These are phyloP conservation scores for Zalophus californianus DNA, from an alignment of 2,797 vertebrate species.

Conservation along the genomic window DNA sequence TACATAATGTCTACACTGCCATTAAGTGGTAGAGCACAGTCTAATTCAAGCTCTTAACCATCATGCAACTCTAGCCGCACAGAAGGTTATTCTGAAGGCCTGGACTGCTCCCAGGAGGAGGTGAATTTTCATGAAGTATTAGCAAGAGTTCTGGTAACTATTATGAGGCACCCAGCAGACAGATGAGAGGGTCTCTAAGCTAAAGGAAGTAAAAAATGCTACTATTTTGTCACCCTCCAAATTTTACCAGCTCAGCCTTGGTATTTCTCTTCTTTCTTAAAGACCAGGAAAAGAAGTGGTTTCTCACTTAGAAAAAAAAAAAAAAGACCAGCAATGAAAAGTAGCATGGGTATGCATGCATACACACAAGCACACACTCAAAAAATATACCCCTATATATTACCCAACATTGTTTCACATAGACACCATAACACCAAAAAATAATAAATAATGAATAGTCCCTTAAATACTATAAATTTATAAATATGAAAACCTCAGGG, in stretches of 20 bases:
- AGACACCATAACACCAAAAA: not conserved
- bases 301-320: not conserved
- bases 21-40: not conserved
- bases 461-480: not conserved
- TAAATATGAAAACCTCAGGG: not conserved
- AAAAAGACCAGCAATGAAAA: not conserved
- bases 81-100: not conserved
- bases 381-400: not conserved
- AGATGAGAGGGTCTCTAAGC: not conserved
- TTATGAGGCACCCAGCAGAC: not conserved
- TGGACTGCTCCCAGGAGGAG: not conserved
- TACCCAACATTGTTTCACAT: not conserved
- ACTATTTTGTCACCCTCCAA: not conserved
- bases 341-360: not conserved
- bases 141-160: not conserved
- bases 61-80: not conserved
- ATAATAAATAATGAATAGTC: not conserved
- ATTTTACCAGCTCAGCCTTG: not conserved
- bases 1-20: not conserved
- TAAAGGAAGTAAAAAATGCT: not conserved
- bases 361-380: not conserved
- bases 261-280: not conserved
- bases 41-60: not conserved
- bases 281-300: not conserved
- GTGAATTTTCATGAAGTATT: not conserved